Base-by-base conservation (phyloP, 2,113 vertebrate species). In the Caracal caracal region DNA sequence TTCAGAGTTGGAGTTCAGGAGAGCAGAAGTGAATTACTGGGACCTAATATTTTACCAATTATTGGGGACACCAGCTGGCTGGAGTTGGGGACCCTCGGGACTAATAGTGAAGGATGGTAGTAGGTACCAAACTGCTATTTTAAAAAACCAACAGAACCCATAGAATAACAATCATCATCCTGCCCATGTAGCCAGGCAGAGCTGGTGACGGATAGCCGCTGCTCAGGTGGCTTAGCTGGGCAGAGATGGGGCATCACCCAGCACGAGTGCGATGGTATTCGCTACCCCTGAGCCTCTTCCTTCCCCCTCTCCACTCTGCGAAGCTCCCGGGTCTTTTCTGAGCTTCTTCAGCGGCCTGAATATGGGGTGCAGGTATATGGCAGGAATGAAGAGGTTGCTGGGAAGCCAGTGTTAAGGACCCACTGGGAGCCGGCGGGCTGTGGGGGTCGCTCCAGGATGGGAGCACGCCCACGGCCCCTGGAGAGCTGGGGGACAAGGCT, bases 401-500 rank as follows among this genome's bases (percentile, higher is more conserved):
- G 65, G 70, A 33, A 12, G 24, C 4, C 51, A 24, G 37, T 0
- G 35, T 10, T 5, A 3, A 49, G 56, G 56, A 37, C 4, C 24
- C 10, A 10, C 53, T 3, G 10, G 43, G 51, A 80, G 40, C 11
- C 20, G 1, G 1, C 0, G 85, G 19, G 16, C 53, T 24, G 0
- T 30, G 28, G 61, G 65, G 73, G 20, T 1, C 20, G 0, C 1
- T 2, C 20, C 15, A 56, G 70, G 35, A 35, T 8, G 1, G 30
- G 13, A 33, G 22, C 3, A 6, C 26, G 6, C 8, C 5, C 13
- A 0, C 0, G 35, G 15, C 63, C 53, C 63, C 40, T 0, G 12
- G 47, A 73, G 43, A 2, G 56, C 51, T 11, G 61, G 15, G 0
- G 1, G 59, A 61, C 35, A 16, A 28, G 26, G 51, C n/a, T n/a